phyloP scores from a whole-genome alignment of 2,113 vertebrate genomes.

The Zapus hudsonius region DNA sequence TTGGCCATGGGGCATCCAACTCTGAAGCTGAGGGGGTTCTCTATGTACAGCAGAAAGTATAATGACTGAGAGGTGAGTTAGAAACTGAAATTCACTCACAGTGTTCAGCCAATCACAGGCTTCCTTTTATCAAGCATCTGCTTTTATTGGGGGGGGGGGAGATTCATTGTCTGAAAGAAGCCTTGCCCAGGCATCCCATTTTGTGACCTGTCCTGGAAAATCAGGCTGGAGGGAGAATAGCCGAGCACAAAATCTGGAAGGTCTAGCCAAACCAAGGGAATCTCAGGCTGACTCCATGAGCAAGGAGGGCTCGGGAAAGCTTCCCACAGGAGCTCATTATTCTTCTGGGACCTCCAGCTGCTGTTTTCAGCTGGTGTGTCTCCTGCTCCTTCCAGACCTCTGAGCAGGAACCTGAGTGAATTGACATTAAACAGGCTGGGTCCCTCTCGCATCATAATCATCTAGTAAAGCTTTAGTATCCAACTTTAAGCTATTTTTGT shows the following conservation, averaged over 20 bases:
- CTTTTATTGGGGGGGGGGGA: not conserved
- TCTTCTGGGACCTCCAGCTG: not conserved
- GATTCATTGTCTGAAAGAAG: not conserved
- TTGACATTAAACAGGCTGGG: not conserved
- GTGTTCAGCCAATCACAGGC: not conserved
- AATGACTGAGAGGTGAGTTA: not conserved
- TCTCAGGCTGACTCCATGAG: not conserved
- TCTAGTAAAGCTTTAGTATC: not conserved
- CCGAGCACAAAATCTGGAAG: not conserved
- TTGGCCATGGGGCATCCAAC: not conserved
- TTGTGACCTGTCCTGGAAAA: too few species aligned
- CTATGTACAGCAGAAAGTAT: not conserved
- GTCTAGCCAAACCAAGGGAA: not conserved
- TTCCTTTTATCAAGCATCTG: not conserved
- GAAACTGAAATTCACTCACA: not conserved
- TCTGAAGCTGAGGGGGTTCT: not conserved
- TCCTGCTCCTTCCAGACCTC: not conserved
- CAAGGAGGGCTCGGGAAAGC: not conserved
- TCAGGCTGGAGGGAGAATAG: not conserved
- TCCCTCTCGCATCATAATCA: not conserved
- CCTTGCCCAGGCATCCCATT: not conserved
- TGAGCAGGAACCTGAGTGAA: not conserved
- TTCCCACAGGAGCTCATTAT: accelerated
- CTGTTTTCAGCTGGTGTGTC: not conserved
- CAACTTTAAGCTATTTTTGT: constrained; percentile 1